These are phyloP conservation scores for Megaptera novaeangliae DNA, from an alignment of 2,113 vertebrate species.

Conservation along the genomic window DNA sequence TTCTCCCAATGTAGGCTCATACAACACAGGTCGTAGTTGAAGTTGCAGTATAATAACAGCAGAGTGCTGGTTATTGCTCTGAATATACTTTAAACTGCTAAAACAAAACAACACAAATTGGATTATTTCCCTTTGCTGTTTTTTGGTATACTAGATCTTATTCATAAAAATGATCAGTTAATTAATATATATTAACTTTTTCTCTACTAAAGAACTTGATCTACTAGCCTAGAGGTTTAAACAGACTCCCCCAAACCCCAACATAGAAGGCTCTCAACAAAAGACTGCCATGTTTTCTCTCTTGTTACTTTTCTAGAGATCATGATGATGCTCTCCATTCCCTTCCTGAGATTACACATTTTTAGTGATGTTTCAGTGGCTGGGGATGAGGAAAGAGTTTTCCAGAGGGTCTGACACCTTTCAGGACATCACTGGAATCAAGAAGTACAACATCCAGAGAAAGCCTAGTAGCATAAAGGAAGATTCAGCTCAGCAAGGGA, in stretches of 20 bases:
- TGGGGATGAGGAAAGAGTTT: background rate
- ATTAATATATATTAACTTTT: background rate
- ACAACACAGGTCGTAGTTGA: background rate
- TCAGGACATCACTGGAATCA: background rate
- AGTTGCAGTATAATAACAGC: background rate
- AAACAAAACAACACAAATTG: background rate
- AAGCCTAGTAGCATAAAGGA: background rate
- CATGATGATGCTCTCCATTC: background rate
- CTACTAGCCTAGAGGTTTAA: background rate
- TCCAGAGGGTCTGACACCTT: background rate
- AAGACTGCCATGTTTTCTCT: background rate
- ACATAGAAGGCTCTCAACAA: background rate
- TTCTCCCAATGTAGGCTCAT: background rate
- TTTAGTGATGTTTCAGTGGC: background rate
- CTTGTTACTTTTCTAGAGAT: background rate
- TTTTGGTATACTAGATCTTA: background rate
- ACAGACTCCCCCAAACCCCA: background rate
- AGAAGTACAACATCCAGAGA: background rate
- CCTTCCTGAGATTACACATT: background rate
- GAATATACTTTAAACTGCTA: background rate
- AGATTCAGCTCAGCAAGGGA: background rate
- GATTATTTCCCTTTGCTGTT: background rate
- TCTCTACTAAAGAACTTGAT: background rate
- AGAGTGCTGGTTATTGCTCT: background rate
- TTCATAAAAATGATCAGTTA: background rate